Conservation (phyloP, 2,888 invertebrate species). For the Microctonus brassicae region DNA sequence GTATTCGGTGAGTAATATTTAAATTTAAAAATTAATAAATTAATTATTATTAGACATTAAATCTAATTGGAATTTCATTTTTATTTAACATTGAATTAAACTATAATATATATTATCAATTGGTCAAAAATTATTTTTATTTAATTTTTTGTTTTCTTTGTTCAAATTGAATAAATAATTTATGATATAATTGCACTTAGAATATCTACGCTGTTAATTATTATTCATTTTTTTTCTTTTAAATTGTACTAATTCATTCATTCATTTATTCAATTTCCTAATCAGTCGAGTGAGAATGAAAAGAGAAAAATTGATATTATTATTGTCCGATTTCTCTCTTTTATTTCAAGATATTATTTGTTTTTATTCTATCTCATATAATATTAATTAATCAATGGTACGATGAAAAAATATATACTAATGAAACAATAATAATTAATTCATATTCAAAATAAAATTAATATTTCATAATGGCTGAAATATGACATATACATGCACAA, state of each 20-base stretch:
- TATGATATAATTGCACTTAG: not conserved
- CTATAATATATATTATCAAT: not conserved
- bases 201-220: not conserved
- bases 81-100: slow-evolving; percentile 6
- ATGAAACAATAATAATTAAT: no score
- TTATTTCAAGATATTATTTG: no score
- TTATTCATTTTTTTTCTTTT: not conserved
- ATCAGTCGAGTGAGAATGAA: no score
- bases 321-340: no score
- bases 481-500: no score
- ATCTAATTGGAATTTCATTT: not conserved
- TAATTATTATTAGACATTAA: not conserved
- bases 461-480: no score
- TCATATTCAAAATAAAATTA: no score
- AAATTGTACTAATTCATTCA: not conserved
- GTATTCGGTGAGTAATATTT: no score
- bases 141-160: not conserved
- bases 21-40: not conserved
- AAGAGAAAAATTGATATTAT: no score
- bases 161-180: not conserved
- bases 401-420: no score
- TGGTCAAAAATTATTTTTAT: not conserved
- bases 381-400: no score
- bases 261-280: not conserved
- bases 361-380: no score